Percentiles rank a stretch among this genome's conserved stretches.
Evolutionary conservation across 2,797 vertebrate genomes (phyloP).

Genomic region (Microcaecilia unicolor): DNA sequence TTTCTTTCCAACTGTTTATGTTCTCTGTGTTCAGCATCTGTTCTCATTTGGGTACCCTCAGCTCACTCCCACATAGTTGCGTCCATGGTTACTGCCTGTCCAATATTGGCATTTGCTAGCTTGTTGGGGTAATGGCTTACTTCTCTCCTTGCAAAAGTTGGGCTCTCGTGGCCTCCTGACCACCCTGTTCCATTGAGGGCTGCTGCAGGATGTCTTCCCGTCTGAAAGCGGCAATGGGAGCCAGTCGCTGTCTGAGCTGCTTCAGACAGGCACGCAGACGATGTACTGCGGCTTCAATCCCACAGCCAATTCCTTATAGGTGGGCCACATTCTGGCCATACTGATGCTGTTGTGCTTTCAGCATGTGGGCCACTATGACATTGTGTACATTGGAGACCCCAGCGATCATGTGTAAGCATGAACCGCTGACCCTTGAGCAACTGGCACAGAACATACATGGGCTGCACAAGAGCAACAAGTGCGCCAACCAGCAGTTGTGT

Average conservation of each 20-base stretch:
- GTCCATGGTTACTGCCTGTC: not conserved
- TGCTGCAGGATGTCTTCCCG: conserved; percentile 80
- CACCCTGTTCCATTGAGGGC: conserved; percentile 59
- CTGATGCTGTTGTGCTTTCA: conserved; percentile 81
- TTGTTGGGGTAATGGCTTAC: not conserved
- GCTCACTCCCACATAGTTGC: conserved; percentile 40
- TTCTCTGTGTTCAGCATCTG: no score
- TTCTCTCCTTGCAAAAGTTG: not conserved
- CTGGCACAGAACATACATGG: conserved; percentile 44
- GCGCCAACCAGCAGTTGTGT: conserved; percentile 60
- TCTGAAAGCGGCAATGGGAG: conserved; percentile 54
- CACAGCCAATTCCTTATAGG: conserved; percentile 86
- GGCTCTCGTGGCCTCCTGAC: conserved; percentile 39
- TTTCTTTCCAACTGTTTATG: no score
- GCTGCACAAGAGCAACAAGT: conserved; percentile 57
- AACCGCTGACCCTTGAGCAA: conserved; percentile 31
- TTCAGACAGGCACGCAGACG: conserved; percentile 55
- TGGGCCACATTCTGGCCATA: conserved; percentile 77
- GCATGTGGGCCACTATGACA: conserved; percentile 71
- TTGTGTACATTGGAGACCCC: conserved; percentile 83
- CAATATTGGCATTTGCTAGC: not conserved
- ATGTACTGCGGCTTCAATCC: conserved; percentile 92
- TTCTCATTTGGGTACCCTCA: no score
- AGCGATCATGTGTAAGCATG: conserved; percentile 68
- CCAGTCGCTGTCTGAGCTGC: conserved; percentile 53